Evolutionary conservation across 2,888 invertebrate genomes (phyloP).

Genomic region (Drosophila mettleri): DNA sequence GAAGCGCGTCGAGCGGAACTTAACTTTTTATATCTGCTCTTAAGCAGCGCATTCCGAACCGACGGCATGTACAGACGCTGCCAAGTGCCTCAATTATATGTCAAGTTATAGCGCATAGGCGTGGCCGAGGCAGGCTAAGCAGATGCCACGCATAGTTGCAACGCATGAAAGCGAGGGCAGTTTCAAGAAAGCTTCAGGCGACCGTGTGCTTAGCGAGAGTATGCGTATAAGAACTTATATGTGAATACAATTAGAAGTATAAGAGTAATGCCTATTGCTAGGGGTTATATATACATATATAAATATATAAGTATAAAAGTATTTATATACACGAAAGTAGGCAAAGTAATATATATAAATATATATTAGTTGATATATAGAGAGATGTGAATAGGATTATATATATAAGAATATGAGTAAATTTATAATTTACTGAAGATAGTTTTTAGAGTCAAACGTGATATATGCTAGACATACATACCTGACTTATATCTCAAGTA

Average conservation of each 20-base stretch:
- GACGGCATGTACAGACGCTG: conserved; percentile 14
- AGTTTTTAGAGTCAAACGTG: no score
- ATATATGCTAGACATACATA: background rate
- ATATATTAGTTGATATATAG: no score
- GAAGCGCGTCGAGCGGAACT: conserved; percentile 36
- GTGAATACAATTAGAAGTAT: background rate
- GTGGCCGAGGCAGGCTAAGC: conserved; percentile 33
- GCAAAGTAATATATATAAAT: no score
- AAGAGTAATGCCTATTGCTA: no score
- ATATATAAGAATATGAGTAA: background rate
- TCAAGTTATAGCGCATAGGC: conserved; percentile 45
- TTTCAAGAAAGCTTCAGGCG: background rate
- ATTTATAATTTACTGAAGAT: background rate
- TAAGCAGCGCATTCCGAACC: conserved; percentile 37
- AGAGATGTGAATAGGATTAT: no score
- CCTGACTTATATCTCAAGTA: background rate
- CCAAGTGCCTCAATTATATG: conserved; percentile 52
- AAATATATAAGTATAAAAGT: no score
- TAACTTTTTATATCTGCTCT: conserved; percentile 51
- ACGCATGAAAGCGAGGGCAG: conserved; percentile 32
- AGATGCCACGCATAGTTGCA: conserved; percentile 31
- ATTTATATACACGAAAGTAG: no score
- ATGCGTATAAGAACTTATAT: background rate
- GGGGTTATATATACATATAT: no score
- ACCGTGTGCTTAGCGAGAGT: background rate